Base-by-base conservation (phyloP, 2,113 vertebrate genomes). In the Lamprologus tigripictilis region DNA sequence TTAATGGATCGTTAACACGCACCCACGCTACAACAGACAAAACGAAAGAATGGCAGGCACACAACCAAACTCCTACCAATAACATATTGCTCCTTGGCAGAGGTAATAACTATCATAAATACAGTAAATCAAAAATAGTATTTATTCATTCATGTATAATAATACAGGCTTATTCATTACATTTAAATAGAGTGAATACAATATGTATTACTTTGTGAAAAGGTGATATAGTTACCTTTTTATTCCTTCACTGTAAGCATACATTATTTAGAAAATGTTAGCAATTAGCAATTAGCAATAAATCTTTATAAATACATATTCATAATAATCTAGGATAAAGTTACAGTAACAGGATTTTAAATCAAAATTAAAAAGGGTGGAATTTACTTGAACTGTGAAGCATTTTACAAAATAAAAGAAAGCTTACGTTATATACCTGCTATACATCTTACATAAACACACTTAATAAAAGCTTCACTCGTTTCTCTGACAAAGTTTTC, bases 281-380 rank as follows among this genome's bases (percentile, higher is more conserved):
- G 6, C 37, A 40, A 40, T 35, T 35, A 37, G 35, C 9, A 40
- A 45, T 61, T 78, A 63, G 47, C 9, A 40, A 28, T 16, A 78
- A 21, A 87, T 61, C 8, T 40, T 54, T 68, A 80, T 58, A 88
- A 89, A 93, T 92, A 93, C 90, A 89, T 86, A 93, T 87, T 85
- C 61, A 88, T 80, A 85, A 87, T 11, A 42, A 80, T 13, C 68
- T 16, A 28, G 4, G 5, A 10, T 61, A 8, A 9, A n/a, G 8
- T 80, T 28, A 79, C 83, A 90, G 47, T 37, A 85, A 57, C 4
- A 55, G 51, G n/a, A 21, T 26, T 71, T 73, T 17, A 42, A 73
- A 26, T 80, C 23, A 4, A 88, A 42, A 8, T n/a, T 16, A 16
- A 78, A 73, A 5, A n/a, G 5, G 33, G 61, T 0, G 1, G 11